phyloP scores from a whole-genome alignment of 2,888 invertebrate genomes.

The Polyommatus icarus region DNA sequence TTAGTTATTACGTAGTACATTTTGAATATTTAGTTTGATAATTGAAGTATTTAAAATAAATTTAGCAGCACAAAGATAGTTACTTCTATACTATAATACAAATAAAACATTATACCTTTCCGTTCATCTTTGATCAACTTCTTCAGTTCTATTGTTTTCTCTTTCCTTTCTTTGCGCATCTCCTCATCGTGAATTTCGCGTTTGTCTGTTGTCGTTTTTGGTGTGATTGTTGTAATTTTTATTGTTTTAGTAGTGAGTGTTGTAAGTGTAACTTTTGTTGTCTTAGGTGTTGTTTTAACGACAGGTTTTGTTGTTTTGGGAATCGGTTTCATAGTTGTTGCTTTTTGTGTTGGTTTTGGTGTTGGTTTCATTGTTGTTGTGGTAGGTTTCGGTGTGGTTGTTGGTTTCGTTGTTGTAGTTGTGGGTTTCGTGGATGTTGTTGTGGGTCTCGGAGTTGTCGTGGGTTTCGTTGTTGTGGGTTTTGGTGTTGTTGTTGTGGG shows the following conservation, averaged over 20 bases:
- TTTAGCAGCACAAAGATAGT: too few species aligned
- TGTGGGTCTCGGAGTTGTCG: conserved; percentile 39
- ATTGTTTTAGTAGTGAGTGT: conserved; percentile 38
- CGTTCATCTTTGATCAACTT: conserved; percentile 8
- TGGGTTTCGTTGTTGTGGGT: conserved; percentile 38
- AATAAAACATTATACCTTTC: conserved; percentile 2
- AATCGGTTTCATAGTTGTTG: conserved; percentile 33
- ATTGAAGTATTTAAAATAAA: too few species aligned
- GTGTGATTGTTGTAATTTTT: background rate
- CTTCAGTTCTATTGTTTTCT: conserved; percentile 39
- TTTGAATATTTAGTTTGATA: too few species aligned
- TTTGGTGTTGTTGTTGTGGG: conserved; percentile 40
- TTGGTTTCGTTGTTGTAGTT: conserved; percentile 34
- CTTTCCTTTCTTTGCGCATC: conserved; percentile 42
- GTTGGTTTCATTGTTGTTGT: conserved; percentile 31
- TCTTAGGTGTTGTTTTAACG: conserved; percentile 32
- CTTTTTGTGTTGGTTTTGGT: conserved; percentile 28
- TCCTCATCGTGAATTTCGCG: conserved; percentile 34
- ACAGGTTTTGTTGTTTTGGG: conserved; percentile 32
- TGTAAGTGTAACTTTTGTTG: conserved; percentile 36
- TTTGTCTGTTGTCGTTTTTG: background rate
- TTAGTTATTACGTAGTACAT: too few species aligned
- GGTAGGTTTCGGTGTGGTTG: conserved; percentile 28
- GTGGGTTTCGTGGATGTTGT: conserved; percentile 36
- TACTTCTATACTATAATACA: too few species aligned